phyloP scores from a whole-genome alignment of 2,888 invertebrate genomes.

The Rambutsinella grinnellia region DNA sequence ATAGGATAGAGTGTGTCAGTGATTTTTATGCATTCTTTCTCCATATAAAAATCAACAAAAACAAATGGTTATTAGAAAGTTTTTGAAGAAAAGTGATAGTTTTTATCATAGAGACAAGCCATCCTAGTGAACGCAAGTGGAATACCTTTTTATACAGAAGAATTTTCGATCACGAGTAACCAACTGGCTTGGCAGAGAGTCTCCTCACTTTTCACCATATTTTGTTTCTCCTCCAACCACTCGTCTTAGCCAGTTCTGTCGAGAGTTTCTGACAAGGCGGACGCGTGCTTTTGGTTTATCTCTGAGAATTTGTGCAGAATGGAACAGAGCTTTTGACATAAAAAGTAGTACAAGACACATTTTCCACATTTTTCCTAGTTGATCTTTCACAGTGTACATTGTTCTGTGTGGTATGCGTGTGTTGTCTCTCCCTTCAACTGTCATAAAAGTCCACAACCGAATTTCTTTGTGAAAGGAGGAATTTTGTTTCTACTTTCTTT shows the following conservation, averaged over 20 bases:
- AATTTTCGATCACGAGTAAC: background rate
- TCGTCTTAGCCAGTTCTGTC: conserved; percentile 27
- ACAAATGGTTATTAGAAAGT: background rate
- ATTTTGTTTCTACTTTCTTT: background rate
- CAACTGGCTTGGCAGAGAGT: background rate
- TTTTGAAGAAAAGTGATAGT: conserved; percentile 8
- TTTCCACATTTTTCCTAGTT: background rate
- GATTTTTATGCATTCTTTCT: background rate
- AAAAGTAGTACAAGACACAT: too few relatives aligned
- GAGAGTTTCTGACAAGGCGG: conserved; percentile 43
- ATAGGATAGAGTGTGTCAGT: too few relatives aligned
- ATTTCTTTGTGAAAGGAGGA: background rate
- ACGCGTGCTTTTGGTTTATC: conserved; percentile 27
- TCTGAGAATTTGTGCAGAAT: too few relatives aligned
- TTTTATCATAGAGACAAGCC: background rate
- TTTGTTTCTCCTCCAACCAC: conserved; percentile 33
- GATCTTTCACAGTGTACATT: background rate
- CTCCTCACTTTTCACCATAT: background rate
- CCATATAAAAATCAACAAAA: background rate
- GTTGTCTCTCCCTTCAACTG: background rate
- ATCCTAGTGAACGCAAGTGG: background rate
- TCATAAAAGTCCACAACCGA: background rate
- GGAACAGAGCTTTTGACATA: too few relatives aligned
- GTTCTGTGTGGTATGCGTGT: too few relatives aligned
- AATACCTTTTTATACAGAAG: background rate